Percentiles rank a stretch among this genome's conserved stretches.
Evolutionary conservation across 2,888 invertebrate genomes (phyloP).

Genomic region (Resseliella maxima): DNA sequence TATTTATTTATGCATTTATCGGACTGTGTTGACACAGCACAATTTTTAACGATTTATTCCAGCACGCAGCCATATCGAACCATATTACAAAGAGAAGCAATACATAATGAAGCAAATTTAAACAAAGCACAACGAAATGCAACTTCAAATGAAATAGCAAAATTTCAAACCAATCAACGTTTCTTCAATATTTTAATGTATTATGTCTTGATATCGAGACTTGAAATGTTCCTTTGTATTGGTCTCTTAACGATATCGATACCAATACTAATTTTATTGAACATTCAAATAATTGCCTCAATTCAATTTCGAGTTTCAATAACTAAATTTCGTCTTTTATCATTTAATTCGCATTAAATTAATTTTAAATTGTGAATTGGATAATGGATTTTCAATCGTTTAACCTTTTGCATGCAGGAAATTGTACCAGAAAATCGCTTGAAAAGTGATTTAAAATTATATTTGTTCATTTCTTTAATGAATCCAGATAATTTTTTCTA

Average conservation of each 20-base stretch:
- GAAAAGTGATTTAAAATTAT: background rate
- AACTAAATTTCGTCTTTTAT: background rate
- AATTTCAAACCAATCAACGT: too few relatives aligned
- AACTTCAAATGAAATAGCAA: background rate
- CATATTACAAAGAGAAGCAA: too few relatives aligned
- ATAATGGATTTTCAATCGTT: background rate
- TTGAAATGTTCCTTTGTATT: too few relatives aligned
- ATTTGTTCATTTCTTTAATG: background rate
- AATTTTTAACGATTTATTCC: background rate
- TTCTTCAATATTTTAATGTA: too few relatives aligned
- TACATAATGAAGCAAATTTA: too few relatives aligned
- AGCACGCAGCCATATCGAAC: too few relatives aligned
- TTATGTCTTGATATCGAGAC: too few relatives aligned
- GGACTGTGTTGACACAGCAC: conserved; percentile 1
- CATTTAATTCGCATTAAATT: background rate
- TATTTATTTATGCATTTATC: conserved; percentile 34
- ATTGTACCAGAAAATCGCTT: background rate
- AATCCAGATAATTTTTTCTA: conserved; percentile 40
- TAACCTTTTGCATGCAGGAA: background rate
- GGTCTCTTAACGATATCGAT: background rate
- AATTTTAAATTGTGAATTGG: background rate
- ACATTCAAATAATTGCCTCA: background rate
- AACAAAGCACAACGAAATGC: background rate
- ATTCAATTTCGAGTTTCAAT: background rate
- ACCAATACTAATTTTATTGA: background rate